phyloP scores from a whole-genome alignment of 2,113 vertebrate species.

The Campylomormyrus tamandua region DNA sequence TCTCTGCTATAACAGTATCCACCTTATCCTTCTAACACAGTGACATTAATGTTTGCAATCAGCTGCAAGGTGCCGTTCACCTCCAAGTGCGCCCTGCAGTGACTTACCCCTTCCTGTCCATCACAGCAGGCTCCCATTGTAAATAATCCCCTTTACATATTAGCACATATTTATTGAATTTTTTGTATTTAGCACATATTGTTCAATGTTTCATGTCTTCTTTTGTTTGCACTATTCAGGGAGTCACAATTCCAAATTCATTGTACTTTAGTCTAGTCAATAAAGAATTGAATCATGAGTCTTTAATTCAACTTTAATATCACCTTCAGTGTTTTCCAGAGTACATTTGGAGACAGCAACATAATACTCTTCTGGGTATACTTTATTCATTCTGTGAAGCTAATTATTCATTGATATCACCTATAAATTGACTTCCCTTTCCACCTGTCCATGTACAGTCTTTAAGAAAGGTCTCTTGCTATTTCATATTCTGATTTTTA shows the following conservation, averaged over 20 bases:
- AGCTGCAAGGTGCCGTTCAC: not conserved
- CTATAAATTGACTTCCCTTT: not conserved
- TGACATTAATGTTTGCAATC: conserved; percentile 7
- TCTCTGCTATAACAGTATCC: conserved; percentile 24
- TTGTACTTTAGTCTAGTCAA: not conserved
- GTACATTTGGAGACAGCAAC: not conserved
- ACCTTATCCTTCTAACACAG: not conserved
- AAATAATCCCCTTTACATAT: not conserved
- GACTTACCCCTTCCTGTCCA: not conserved
- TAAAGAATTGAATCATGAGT: not conserved
- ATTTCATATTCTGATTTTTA: not conserved
- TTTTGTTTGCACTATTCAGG: not conserved
- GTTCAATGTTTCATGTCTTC: not conserved
- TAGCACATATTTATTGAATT: not conserved
- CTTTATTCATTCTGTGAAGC: not conserved
- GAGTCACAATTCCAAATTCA: not conserved
- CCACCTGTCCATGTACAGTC: not conserved
- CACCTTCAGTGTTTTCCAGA: not conserved
- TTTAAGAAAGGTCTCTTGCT: not conserved
- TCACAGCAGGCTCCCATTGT: not conserved
- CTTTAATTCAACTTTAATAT: not conserved
- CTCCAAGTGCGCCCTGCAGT: not conserved
- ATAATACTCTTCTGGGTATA: not conserved
- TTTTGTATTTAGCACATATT: not conserved
- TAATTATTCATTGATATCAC: not conserved